Evolutionary conservation across 2,888 invertebrate species (phyloP), one percentile per base, ranked within the genome.

Genomic region (Timandra comae): DNA sequence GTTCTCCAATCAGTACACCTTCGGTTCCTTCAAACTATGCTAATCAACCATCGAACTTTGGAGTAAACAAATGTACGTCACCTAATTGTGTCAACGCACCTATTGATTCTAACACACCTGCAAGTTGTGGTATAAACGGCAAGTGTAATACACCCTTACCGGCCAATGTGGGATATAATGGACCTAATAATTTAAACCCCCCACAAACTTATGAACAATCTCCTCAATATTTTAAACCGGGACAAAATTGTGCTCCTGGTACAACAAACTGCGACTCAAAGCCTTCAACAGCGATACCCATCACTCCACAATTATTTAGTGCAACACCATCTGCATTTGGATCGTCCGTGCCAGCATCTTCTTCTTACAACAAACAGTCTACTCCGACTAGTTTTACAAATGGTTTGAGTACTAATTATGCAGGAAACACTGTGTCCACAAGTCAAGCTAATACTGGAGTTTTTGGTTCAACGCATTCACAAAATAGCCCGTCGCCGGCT

Each of bases 201-300:
- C 24, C 24, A 24, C 9, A 24, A 24, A 3, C 16, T 16, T 16
- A 16, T 16, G 24, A 11, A 24, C 35, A 8, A 38, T 35, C n/a
- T n/a, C n/a, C n/a, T n/a, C n/a, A n/a, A n/a, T n/a, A n/a, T n/a
- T n/a, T n/a, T n/a, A n/a, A n/a, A n/a, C n/a, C n/a, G n/a, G n/a
- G n/a, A n/a, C n/a, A n/a, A n/a, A 30, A 23, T 9, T 46, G 42
- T 40, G 23, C 21, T 12, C 31, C 35, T 10, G 35, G 33, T 6
- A 33, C 41, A 16, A 27, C 40, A 31, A 42, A 46, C 24, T 46
- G 45, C 22, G 48, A 41, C 10, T 6, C 3, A 16, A 16, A 16
- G 6, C 16, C 16, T 16, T 5, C 16, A 6, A 13, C 5, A 1
- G 30, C 19, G 3, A 12, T 9, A 3, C 20, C 24, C 16, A 16